Evolutionary conservation across 2,797 vertebrate species (phyloP).

Genomic region (Enteromius fasciolatus): DNA sequence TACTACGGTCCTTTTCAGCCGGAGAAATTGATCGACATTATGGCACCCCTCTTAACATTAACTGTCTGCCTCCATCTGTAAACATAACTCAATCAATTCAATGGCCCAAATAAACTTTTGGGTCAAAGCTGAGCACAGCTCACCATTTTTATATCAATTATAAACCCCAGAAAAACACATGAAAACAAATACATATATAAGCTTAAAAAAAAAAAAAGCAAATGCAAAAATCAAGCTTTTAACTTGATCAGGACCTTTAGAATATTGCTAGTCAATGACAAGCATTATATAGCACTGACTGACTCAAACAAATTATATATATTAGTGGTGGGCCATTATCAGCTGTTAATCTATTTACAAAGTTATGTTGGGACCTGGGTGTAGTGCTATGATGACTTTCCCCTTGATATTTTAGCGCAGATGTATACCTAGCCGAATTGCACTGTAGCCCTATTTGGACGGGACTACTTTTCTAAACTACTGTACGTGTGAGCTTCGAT

Average conservation of each 20-base stretch:
- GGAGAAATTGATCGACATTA: not conserved
- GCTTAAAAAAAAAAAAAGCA: not conserved
- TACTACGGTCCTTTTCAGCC: not conserved
- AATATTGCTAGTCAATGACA: not conserved
- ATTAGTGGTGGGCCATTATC: too few species aligned
- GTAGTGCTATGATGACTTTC: too few species aligned
- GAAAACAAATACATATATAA: not conserved
- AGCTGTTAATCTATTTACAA: too few species aligned
- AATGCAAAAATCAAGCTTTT: not conserved
- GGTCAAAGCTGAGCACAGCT: not conserved
- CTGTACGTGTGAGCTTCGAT: too few species aligned
- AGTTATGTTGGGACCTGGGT: too few species aligned
- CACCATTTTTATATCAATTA: not conserved
- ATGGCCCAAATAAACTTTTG: not conserved
- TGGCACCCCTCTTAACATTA: not conserved
- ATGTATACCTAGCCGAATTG: too few species aligned
- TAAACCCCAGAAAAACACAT: not conserved
- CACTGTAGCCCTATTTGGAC: too few species aligned
- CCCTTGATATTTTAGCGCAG: too few species aligned
- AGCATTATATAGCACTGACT: not conserved
- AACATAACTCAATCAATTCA: slow-evolving; percentile 4
- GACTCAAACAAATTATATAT: not conserved
- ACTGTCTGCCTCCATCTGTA: slow-evolving; percentile 7
- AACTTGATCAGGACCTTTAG: not conserved
- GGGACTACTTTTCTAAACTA: too few species aligned